These are phyloP conservation scores for Brienomyrus brachyistius DNA, from an alignment of 2,113 vertebrate genomes.

Conservation along the genomic window DNA sequence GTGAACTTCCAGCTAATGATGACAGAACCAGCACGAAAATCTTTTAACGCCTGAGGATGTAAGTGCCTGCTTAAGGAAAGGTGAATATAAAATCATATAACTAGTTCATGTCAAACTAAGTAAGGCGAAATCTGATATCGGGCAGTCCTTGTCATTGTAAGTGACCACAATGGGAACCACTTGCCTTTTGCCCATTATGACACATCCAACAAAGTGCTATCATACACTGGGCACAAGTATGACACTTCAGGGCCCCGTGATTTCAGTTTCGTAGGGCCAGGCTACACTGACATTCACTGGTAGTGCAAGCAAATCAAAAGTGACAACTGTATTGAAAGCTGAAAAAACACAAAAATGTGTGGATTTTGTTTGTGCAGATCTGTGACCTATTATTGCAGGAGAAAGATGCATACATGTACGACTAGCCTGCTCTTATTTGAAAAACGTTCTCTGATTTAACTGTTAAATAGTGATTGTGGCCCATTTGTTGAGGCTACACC, in stretches of 20 bases:
- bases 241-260: not conserved
- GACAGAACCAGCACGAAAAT: not conserved
- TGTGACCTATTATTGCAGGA: not conserved
- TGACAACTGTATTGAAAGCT: not conserved
- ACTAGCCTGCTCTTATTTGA: not conserved
- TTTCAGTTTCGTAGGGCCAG: not conserved
- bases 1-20: not conserved
- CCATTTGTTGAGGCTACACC: not conserved
- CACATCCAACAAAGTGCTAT: not conserved
- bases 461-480: not conserved
- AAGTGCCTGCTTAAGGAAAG: not conserved
- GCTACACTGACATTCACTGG: not conserved
- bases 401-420: not conserved
- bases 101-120: not conserved
- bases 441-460: not conserved
- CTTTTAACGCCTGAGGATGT: not conserved
- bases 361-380: not conserved
- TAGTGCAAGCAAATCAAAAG: not conserved
- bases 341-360: not conserved
- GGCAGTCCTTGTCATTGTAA: not conserved
- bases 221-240: not conserved
- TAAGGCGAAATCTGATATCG: not conserved
- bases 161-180: not conserved
- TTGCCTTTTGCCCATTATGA: not conserved
- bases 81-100: not conserved